Evolutionary conservation across 1,140 invertebrate genomes (phyloP).

Genomic region (Ptiloglossa arizonensis): DNA sequence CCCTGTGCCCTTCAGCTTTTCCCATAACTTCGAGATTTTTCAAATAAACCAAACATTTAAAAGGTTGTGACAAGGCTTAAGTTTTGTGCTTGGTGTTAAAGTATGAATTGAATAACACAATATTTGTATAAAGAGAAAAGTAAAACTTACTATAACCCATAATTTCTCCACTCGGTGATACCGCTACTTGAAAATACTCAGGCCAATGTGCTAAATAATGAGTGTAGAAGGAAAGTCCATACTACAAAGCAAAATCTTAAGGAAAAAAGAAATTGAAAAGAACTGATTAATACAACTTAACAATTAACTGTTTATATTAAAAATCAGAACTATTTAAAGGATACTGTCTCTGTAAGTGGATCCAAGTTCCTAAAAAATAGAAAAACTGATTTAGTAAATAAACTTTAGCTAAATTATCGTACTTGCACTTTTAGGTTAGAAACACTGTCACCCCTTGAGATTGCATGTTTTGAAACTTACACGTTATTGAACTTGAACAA

Average conservation of each 20-base stretch:
- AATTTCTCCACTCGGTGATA: conserved; percentile 96
- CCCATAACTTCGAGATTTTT: conserved; percentile 93
- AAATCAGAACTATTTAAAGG: conserved; percentile 77
- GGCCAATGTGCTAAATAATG: conserved; percentile 99
- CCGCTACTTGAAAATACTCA: conserved; percentile 98
- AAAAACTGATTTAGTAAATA: conserved; percentile 23
- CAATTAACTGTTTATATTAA: background rate
- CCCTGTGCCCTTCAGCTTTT: conserved; percentile 96
- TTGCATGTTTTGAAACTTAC: conserved; percentile 84
- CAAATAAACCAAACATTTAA: conserved; percentile 28
- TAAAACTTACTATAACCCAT: conserved; percentile 98
- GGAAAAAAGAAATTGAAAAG: conserved; percentile 13
- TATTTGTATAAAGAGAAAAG: conserved; percentile 6
- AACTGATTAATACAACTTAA: background rate
- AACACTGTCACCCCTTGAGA: background rate
- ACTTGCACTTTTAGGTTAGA: conserved; percentile 32
- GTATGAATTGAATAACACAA: background rate
- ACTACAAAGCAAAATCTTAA: conserved; percentile 81
- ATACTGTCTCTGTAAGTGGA: conserved; percentile 96
- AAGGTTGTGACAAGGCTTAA: too few relatives aligned
- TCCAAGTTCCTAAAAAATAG: conserved; percentile 93
- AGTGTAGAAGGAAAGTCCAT: conserved; percentile 98
- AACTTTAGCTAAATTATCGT: background rate
- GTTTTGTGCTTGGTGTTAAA: background rate
- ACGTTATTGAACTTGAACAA: conserved; percentile 98